Evolutionary conservation across 1,140 invertebrate genomes (phyloP), one percentile per base, ranked within the genome.

Genomic region (Eriosoma lanigerum): DNA sequence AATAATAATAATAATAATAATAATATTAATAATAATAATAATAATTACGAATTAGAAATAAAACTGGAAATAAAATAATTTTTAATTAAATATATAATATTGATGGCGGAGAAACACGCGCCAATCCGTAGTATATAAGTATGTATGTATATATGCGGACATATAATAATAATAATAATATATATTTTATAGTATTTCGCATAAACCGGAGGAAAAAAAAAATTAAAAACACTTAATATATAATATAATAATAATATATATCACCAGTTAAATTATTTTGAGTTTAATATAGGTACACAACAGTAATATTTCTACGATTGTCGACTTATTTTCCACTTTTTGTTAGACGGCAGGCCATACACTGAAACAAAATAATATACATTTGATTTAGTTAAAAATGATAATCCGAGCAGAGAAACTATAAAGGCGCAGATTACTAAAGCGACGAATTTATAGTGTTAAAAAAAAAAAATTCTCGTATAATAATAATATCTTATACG

Each of bases 261-360:
- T 58, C 50, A 76, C 72, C 54, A 58, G 38, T 58, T 76, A 76
- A 58, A 76, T 56, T 58, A 76, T 54, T 44, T 76, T 76, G 72
- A 76, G 72, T 76, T 58, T 3, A 56, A 76, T 76, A 72, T 52
- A 72, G 50, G 52, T 76, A 76, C 48, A 54, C 70, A 76, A 76
- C 44, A 76, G 32, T 56, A 58, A 76, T 10, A 44, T 17, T 44
- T 44, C 29, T 76, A 78, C 75, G 75, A 62, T 78, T 78, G 56
- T 78, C 56, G 56, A 26, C 21, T 50, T 80, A 32, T 75, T 50
- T 38, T 68, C 21, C 29, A 70, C 48, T 78, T 85, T 85, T 83
- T 86, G 87, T 89, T 89, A 89, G 86, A 89, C 88, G 83, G 89
- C 87, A 84, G 89, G 89, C 88, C 89, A 89, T 81, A 89, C 89